Evolutionary conservation across 2,888 invertebrate species (phyloP).

Genomic region (Harpalus rufipes): DNA sequence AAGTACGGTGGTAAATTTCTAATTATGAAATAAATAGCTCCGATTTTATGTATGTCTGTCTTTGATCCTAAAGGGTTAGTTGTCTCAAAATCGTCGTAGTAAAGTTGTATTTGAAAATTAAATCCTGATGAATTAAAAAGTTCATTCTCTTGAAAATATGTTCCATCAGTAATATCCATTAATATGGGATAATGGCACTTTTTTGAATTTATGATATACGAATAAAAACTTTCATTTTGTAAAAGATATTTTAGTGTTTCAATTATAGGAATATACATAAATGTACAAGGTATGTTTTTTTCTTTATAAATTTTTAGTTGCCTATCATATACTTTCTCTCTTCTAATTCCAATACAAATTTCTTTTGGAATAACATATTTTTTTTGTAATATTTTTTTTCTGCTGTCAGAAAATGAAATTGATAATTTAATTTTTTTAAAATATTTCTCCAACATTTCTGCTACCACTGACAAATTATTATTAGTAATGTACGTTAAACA

Average conservation of each 20-base stretch:
- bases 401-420: neutral
- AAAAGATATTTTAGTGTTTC: constrained; percentile 54
- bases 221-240: constrained; percentile 18
- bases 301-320: constrained; percentile 55
- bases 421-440: neutral
- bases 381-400: neutral
- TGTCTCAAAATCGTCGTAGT: constrained; percentile 69
- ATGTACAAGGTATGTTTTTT: constrained; percentile 64
- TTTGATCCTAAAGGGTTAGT: constrained; percentile 69
- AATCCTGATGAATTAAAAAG: constrained; percentile 46
- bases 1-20: constrained; percentile 67
- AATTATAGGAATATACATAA: constrained; percentile 66
- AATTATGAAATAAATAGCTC: constrained; percentile 69
- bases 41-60: constrained; percentile 69
- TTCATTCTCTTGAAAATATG: constrained; percentile 59
- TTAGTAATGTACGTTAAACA: neutral
- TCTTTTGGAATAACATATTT: constrained; percentile 8
- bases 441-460: neutral
- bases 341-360: constrained; percentile 28
- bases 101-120: constrained; percentile 61
- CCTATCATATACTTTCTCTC: constrained; percentile 55
- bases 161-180: constrained; percentile 31
- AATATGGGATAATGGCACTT: neutral
- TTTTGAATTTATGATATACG: constrained; percentile 21
- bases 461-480: neutral